A percentile compares a stretch with the other conserved stretches of the same genome.
Evolutionary conservation across 2,113 vertebrate species (phyloP).

Genomic region (Delphinapterus leucas): DNA sequence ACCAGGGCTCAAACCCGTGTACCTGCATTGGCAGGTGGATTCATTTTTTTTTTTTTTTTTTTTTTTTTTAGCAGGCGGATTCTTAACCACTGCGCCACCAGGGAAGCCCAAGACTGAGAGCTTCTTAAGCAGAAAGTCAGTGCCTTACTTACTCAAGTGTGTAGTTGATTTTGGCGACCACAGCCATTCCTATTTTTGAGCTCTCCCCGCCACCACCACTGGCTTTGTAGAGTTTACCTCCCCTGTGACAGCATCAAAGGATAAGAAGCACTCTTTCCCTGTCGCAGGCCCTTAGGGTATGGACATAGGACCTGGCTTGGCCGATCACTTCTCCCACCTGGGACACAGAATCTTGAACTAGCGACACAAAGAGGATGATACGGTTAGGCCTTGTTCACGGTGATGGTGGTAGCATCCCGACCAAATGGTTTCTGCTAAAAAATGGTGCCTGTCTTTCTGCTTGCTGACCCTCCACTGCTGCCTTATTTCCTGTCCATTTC

Average conservation of each 20-base stretch:
- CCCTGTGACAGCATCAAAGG: not conserved
- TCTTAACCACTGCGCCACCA: too few species aligned
- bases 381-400: not conserved
- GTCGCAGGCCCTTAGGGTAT: not conserved
- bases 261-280: not conserved
- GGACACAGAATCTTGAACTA: not conserved
- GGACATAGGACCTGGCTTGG: not conserved
- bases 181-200: not conserved
- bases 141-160: not conserved
- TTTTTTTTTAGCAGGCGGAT: too few species aligned
- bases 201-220: too few species aligned
- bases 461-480: not conserved
- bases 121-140: not conserved
- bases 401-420: not conserved
- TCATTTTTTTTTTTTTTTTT: too few species aligned
- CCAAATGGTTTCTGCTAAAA: not conserved
- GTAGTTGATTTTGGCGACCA: not conserved
- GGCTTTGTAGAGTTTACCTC: not conserved
- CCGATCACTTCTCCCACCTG: not conserved
- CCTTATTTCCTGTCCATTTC: not conserved
- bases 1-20: too few species aligned
- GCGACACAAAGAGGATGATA: not conserved
- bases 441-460: not conserved
- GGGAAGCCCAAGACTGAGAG: too few species aligned
- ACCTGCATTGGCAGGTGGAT: too few species aligned